Percentiles rank a stretch among this genome's conserved stretches.
These are phyloP conservation scores for Chloroclystis v-ata DNA, from an alignment of 2,888 invertebrate genomes.

Conservation along the genomic window DNA sequence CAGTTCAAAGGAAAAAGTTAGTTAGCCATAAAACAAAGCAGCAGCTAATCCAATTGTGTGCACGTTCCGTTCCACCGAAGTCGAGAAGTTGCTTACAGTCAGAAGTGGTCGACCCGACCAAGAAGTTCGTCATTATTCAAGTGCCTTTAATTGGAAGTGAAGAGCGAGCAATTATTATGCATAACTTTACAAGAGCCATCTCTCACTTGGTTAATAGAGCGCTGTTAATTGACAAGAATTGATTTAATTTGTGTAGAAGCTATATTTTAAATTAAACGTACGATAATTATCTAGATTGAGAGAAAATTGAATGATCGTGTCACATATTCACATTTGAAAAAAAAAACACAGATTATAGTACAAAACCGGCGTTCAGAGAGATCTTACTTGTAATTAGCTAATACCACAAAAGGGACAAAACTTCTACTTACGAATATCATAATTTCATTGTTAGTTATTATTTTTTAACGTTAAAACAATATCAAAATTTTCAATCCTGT, in stretches of 20 bases:
- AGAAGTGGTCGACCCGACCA: constrained; percentile 39
- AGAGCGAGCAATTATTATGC: constrained; percentile 66
- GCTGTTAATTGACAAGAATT: constrained; percentile 50
- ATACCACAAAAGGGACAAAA: too few relatives aligned
- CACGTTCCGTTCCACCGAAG: constrained; percentile 27
- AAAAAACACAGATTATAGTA: too few relatives aligned
- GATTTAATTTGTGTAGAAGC: constrained; percentile 37
- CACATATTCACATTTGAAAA: too few relatives aligned
- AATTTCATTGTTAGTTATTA: too few relatives aligned
- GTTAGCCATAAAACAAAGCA: constrained; percentile 23
- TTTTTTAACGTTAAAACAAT: too few relatives aligned
- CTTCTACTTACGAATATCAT: too few relatives aligned
- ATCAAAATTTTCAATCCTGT: too few relatives aligned
- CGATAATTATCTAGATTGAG: too few relatives aligned
- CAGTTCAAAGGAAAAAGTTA: background rate
- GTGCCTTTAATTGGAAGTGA: constrained; percentile 60
- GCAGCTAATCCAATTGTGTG: constrained; percentile 33
- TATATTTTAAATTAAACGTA: too few relatives aligned
- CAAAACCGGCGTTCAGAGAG: too few relatives aligned
- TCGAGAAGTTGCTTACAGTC: constrained; percentile 33
- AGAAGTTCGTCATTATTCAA: constrained; percentile 50
- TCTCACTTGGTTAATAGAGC: constrained; percentile 46
- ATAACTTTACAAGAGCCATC: constrained; percentile 60
- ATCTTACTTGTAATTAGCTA: too few relatives aligned
- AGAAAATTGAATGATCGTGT: too few relatives aligned